phyloP scores from a whole-genome alignment of 1,140 invertebrate species.

The Lucilia cuprina region DNA sequence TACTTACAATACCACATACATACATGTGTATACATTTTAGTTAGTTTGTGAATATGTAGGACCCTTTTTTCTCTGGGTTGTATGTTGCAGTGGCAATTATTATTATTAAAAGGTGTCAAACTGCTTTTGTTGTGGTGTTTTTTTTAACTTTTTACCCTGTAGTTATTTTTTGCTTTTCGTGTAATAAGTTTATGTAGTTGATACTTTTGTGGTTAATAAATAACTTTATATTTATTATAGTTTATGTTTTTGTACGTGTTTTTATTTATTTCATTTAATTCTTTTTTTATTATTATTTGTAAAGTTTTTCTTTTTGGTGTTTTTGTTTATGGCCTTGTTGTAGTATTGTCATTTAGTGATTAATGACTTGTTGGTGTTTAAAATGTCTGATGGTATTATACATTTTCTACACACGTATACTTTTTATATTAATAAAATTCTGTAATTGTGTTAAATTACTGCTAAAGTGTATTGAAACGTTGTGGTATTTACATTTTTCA shows the following conservation, averaged over 20 bases:
- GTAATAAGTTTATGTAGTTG: neutral
- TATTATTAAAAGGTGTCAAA: slow-evolving; percentile 11
- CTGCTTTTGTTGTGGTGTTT: neutral
- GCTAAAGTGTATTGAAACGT: too few species aligned
- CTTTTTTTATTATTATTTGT: neutral
- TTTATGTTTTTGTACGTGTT: neutral
- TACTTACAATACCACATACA: neutral
- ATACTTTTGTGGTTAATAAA: neutral
- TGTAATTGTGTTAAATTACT: too few species aligned
- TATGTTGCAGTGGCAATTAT: slow-evolving; percentile 1
- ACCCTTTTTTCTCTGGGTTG: neutral
- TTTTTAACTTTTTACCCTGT: neutral
- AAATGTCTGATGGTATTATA: neutral
- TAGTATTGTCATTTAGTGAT: slow-evolving; percentile 2
- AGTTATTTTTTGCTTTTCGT: neutral
- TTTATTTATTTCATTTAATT: neutral
- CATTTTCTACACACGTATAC: neutral
- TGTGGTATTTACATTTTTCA: neutral
- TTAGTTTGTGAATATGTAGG: neutral
- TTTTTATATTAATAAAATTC: too few species aligned
- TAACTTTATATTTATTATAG: neutral
- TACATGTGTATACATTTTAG: too few species aligned
- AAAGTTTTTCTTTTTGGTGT: neutral
- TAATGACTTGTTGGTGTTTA: slow-evolving; percentile 6
- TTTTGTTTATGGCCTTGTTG: neutral